phyloP scores from a whole-genome alignment of 2,113 vertebrate genomes.

The Serilophus lunatus region DNA sequence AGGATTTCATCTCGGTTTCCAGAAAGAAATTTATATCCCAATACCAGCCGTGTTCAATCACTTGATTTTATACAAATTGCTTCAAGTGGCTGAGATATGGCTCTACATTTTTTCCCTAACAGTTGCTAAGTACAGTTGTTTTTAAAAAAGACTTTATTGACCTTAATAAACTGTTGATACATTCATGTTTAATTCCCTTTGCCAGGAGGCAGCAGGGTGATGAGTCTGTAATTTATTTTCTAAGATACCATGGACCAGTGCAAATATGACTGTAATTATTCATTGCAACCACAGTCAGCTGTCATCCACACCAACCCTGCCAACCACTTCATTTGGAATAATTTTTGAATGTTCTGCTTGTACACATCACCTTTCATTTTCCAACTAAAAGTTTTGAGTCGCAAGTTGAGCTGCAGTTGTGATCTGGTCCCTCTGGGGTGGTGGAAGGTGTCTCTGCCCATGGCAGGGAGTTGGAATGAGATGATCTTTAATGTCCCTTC shows the following conservation, averaged over 20 bases:
- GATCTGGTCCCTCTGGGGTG: neutral
- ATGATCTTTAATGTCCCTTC: neutral
- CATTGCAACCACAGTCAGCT: neutral
- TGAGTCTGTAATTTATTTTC: neutral
- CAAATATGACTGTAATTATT: neutral
- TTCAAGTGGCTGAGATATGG: neutral
- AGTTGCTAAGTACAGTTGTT: neutral
- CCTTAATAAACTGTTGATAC: conserved; percentile 28
- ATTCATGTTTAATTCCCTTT: conserved; percentile 24
- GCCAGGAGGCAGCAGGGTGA: neutral
- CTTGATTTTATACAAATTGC: neutral
- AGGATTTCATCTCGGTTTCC: neutral
- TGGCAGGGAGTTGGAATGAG: neutral
- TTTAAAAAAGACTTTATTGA: neutral
- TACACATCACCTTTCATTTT: neutral
- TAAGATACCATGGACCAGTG: neutral
- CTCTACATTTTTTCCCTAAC: neutral
- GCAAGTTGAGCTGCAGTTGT: neutral
- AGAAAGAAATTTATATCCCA: neutral
- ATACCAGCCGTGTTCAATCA: neutral
- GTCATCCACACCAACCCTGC: neutral
- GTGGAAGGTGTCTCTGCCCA: neutral
- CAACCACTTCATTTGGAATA: neutral
- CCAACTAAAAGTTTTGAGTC: neutral
- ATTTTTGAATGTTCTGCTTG: neutral